Evolutionary conservation across 2,797 vertebrate genomes (phyloP).

Genomic region (Diglossa cyanea): DNA sequence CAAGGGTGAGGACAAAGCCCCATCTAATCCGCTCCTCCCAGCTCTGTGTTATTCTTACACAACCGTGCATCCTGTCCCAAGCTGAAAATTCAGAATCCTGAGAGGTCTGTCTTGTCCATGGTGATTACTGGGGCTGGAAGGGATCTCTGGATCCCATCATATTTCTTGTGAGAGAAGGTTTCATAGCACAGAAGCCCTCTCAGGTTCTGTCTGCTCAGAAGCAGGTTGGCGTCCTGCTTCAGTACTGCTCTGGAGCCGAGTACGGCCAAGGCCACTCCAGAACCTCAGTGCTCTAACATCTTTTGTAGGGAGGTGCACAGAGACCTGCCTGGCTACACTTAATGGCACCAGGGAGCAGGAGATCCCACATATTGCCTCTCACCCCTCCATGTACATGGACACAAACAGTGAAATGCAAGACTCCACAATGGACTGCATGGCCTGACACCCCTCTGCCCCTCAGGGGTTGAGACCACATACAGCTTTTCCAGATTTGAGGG

Average conservation of each 20-base stretch:
- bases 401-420: not conserved
- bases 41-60: not conserved
- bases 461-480: not conserved
- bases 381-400: rapidly evolving
- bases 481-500: not conserved
- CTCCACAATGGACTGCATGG: not conserved
- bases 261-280: not conserved
- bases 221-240: not conserved
- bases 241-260: not conserved
- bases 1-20: not conserved
- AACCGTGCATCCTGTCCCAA: not conserved
- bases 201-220: not conserved
- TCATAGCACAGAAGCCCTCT: not conserved
- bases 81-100: not conserved
- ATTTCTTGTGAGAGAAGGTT: not conserved
- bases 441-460: not conserved
- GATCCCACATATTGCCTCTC: not conserved
- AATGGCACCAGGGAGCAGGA: not conserved
- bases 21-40: not conserved
- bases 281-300: not conserved
- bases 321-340: not conserved
- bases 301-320: not conserved
- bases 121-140: not conserved
- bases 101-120: not conserved
- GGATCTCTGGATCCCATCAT: not conserved